phyloP scores from a whole-genome alignment of 2,797 vertebrate genomes.

The Myotis findleyi region DNA sequence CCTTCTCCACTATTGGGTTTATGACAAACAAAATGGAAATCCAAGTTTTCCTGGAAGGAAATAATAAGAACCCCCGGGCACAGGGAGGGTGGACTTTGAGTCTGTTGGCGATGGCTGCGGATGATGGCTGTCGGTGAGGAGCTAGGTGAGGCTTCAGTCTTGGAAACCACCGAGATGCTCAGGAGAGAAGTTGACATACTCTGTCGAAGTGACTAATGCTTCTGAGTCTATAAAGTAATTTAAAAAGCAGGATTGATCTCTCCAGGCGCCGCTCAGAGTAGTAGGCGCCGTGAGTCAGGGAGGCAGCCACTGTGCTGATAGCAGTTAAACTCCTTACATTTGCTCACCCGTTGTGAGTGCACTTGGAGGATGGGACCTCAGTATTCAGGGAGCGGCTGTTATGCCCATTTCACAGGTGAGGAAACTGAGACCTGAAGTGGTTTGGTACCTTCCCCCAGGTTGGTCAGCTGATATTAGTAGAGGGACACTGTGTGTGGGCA shows the following conservation, averaged over 20 bases:
- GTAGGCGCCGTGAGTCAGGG: slow-evolving; percentile 67
- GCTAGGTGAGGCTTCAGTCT: not conserved
- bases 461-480: not conserved
- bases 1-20: not conserved
- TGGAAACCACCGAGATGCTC: not conserved
- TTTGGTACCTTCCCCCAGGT: not conserved
- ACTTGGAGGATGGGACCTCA: accelerated
- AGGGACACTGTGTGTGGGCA: not conserved
- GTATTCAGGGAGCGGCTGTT: not conserved
- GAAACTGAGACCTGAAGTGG: not conserved
- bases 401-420: not conserved
- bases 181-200: slow-evolving; percentile 52
- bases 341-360: not conserved
- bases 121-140: not conserved
- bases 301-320: not conserved
- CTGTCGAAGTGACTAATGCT: slow-evolving; percentile 58
- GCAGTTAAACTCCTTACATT: not conserved
- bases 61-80: not conserved
- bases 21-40: not conserved
- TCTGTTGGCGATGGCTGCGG: not conserved
- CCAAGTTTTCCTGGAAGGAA: slow-evolving; percentile 72
- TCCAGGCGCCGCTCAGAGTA: not conserved
- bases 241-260: slow-evolving; percentile 2
- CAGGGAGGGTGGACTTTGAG: not conserved
- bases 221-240: slow-evolving; percentile 54